Percentiles rank a stretch among this genome's conserved stretches.
These are phyloP conservation scores for Neoitamus cyanurus DNA, from an alignment of 2,888 invertebrate genomes.

Conservation along the genomic window DNA sequence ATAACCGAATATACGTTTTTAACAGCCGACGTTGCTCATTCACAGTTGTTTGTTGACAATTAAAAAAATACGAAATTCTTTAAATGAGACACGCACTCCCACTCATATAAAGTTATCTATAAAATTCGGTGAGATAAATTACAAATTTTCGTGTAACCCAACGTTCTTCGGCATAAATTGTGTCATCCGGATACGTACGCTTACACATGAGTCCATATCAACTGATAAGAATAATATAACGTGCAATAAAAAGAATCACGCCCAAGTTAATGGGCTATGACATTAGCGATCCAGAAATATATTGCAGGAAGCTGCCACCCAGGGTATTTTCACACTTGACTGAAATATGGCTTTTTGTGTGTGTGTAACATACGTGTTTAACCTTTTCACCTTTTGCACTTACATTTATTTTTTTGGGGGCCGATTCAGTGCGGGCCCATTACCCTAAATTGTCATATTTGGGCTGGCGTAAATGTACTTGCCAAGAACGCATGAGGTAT, in stretches of 20 bases:
- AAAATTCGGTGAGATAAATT: not conserved
- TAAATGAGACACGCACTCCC: too few species aligned
- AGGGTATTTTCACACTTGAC: constrained; percentile 30
- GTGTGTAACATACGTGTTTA: not conserved
- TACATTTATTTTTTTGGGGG: not conserved
- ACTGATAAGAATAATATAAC: constrained; percentile 26
- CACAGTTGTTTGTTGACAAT: too few species aligned
- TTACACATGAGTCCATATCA: not conserved
- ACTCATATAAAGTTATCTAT: not conserved
- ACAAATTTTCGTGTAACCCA: not conserved
- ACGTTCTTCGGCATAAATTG: not conserved
- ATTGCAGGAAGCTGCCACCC: constrained; percentile 6
- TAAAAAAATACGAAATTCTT: not conserved
- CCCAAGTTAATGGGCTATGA: constrained; percentile 30
- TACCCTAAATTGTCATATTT: constrained; percentile 16
- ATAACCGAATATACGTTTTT: too few species aligned
- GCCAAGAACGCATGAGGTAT: not conserved
- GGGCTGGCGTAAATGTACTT: not conserved
- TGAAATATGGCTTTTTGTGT: constrained; percentile 3
- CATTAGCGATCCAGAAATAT: constrained; percentile 33
- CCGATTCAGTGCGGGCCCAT: not conserved
- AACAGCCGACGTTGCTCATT: too few species aligned
- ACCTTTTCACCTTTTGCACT: constrained; percentile 22
- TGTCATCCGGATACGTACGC: not conserved
- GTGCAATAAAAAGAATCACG: constrained; percentile 18